phyloP scores from a whole-genome alignment of 2,113 vertebrate genomes.

The Clinocottus analis region DNA sequence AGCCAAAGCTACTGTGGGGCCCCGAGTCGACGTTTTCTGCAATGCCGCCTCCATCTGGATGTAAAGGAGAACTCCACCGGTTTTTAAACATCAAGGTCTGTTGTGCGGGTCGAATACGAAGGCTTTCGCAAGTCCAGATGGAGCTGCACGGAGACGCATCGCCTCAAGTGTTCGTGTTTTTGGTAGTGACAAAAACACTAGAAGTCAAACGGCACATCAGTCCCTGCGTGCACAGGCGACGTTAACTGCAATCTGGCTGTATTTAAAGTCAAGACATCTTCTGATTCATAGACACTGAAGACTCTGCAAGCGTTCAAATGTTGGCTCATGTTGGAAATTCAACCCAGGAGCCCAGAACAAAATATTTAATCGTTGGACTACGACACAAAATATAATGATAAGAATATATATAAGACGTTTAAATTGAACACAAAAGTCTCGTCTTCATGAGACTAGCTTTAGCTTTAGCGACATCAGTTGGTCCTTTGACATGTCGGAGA shows the following conservation, averaged over 20 bases:
- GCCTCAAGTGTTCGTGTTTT: not conserved
- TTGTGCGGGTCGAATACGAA: not conserved
- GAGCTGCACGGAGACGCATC: not conserved
- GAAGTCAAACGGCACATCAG: not conserved
- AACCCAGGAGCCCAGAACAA: too few relatives aligned
- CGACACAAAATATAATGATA: not conserved
- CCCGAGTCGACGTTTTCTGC: conserved; percentile 10
- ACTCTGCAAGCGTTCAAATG: not conserved
- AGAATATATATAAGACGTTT: not conserved
- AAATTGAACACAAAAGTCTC: not conserved
- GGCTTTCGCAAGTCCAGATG: not conserved
- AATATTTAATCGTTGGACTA: too few relatives aligned
- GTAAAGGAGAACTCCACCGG: not conserved
- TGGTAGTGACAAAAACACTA: not conserved
- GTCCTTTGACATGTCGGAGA: too few relatives aligned
- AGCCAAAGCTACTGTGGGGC: conserved; percentile 65
- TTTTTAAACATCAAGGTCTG: conserved; percentile 10
- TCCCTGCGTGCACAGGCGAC: not conserved
- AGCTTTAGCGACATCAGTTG: not conserved
- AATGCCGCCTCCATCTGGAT: conserved; percentile 57
- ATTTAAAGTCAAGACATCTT: too few relatives aligned
- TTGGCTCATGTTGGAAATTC: not conserved
- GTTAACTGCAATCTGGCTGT: too few relatives aligned
- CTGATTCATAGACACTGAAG: not conserved
- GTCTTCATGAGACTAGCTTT: not conserved